Base-by-base conservation (phyloP, 2,888 invertebrate genomes). In the Harpalus rubripes region DNA sequence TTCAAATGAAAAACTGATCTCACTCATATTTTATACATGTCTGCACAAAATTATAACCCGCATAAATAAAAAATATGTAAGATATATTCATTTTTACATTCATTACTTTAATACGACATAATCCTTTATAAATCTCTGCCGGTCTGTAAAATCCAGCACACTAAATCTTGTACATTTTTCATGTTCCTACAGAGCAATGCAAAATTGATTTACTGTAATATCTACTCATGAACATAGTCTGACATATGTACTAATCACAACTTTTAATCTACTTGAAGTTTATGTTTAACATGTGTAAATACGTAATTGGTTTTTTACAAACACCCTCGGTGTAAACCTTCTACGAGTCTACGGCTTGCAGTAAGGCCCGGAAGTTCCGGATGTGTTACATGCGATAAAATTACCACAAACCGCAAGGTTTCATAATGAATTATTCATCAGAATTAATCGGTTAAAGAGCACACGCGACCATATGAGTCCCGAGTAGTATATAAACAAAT, bases 211-310 rank as follows among this genome's bases (percentile, higher is more conserved):
- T 52, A 52, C 44, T 74, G 16, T 18, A 74, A 74, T 74, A 74
- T 74, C 44, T 74, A 52, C 44, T 7, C 44, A 74, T 74, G 18
- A 74, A 74, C 12, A 41, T 12, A 18, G 72, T 74, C 18, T 15
- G 72, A 74, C 7, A 16, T 12, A 52, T 44, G 8, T 16, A 74
- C 16, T 74, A 74, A 44, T 44, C 15, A 44, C 41, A 44, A 26
- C 44, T 68, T n/a, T 0, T 68, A 65, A 68, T 68, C 16, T n/a
- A 68, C 22, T 74, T 74, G 7, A 15, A 44, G 44, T 74, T n/a
- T n/a, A n/a, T n/a, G n/a, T n/a, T 72, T 44, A 74, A 44, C 72
- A 74, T 44, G 72, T 74, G 72, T 44, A 74, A 68, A 74, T 74
- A 44, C 44, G 44, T 74, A 68, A 68, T 68, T 39, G 39, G 68